A percentile compares a stretch with the other conserved stretches of the same genome.
Evolutionary conservation across 2,888 invertebrate species (phyloP).

Genomic region (Drosophila flavopinicola): DNA sequence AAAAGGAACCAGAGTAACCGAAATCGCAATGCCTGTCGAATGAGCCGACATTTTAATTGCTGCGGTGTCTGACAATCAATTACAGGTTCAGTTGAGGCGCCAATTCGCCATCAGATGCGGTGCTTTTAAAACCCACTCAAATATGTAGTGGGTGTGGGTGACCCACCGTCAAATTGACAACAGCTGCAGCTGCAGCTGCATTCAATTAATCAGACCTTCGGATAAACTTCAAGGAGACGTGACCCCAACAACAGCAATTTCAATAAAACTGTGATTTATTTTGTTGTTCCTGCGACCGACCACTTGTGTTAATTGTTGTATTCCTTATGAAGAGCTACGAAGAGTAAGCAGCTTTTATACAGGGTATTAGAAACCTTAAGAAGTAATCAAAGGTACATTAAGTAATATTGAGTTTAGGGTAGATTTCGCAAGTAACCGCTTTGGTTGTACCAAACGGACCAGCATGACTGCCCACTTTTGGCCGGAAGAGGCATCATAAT

Average conservation of each 20-base stretch:
- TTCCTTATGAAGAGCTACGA: too few species aligned
- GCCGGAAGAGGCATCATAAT: slow-evolving; percentile 36
- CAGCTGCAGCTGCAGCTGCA: slow-evolving; percentile 69
- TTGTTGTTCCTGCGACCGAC: not conserved
- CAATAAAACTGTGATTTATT: slow-evolving; percentile 54
- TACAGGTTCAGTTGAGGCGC: slow-evolving; percentile 56
- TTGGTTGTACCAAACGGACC: too few species aligned
- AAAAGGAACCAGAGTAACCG: slow-evolving; percentile 30
- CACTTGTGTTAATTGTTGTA: too few species aligned
- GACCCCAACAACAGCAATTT: slow-evolving; percentile 46
- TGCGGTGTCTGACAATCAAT: slow-evolving; percentile 74
- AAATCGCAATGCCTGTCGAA: slow-evolving; percentile 33
- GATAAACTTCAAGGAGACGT: slow-evolving; percentile 14
- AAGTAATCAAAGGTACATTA: not conserved
- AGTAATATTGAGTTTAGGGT: not conserved
- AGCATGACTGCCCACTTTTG: slow-evolving; percentile 23
- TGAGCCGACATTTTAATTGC: slow-evolving; percentile 70
- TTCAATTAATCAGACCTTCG: slow-evolving; percentile 56
- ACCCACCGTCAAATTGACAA: slow-evolving; percentile 55
- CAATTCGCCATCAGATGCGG: slow-evolving; percentile 35
- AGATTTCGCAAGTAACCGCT: not conserved
- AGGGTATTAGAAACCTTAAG: too few species aligned
- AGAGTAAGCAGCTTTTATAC: too few species aligned
- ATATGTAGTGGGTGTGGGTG: slow-evolving; percentile 58
- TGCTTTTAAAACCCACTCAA: slow-evolving; percentile 71